Evolutionary conservation across 2,113 vertebrate species (phyloP), one percentile per base, ranked within the genome.

Genomic region (Ranitomeya imitator): DNA sequence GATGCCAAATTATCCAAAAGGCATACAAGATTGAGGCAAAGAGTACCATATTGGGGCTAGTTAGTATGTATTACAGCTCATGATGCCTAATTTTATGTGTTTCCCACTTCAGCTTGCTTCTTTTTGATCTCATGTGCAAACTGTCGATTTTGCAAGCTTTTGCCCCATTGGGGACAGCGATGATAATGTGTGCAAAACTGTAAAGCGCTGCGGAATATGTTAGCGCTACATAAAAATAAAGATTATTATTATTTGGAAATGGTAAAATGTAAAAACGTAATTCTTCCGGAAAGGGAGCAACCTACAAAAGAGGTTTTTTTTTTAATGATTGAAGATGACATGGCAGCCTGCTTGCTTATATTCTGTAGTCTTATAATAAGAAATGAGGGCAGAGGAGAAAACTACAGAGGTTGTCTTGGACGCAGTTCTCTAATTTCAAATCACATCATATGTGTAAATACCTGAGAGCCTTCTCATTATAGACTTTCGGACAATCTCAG

Each of bases 401-500:
- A 45, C 4, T 45, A 45, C 37, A 45, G 37, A 45, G 5, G 37
- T 3, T 45, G 37, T 45, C 37, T 45, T 45, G 37, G 16, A 74
- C 15, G 16, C 15, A 45, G 16, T 19, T 14, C 8, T n/a, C 8
- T 3, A 13, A 45, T 4, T 10, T 18, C 52, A 6, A 83, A 19
- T 52, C n/a, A 7, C 45, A 65, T 23, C 14, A 45, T 23, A 59
- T 85, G 55, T 89, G 86, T 74, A 79, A 86, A 91, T 93, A 99
- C 97, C 95, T 91, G 92, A 88, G 7, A 91, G 93, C 91, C 93
- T 97, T 91, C 91, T 96, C 83, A 98, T 92, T 90, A 99, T 97
- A 14, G 96, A 97, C 69, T 96, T 94, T 89, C 97, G 97, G 90
- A 99, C 93, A 87, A 98, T 91, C 83, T 99, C 98, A 0, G 95